Percentiles rank a stretch among this genome's conserved stretches.
phyloP scores from a whole-genome alignment of 2,888 invertebrate species.

The Lepidocyrtinus sp. region DNA sequence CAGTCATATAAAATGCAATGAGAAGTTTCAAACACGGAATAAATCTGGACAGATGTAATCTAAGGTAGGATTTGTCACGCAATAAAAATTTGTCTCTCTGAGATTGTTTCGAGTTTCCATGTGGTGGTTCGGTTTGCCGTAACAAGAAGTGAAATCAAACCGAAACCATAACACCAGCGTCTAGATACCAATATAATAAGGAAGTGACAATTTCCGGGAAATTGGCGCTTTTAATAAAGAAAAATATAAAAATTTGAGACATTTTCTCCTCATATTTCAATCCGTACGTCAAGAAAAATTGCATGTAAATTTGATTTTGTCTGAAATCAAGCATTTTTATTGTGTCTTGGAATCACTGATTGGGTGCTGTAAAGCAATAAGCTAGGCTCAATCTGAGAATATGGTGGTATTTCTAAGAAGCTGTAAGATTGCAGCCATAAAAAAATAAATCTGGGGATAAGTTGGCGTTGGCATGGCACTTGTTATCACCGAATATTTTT shows the following conservation, averaged over 20 bases:
- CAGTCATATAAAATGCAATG: no score
- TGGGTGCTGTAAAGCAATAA: neutral
- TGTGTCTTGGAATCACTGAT: neutral
- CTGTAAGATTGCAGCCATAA: neutral
- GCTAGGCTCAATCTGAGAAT: neutral
- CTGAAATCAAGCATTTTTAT: neutral
- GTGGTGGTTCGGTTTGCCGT: neutral
- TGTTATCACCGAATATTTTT: no score
- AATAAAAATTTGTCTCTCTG: neutral
- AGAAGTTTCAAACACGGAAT: no score
- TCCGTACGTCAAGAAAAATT: neutral
- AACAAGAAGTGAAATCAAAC: neutral
- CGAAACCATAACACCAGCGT: neutral
- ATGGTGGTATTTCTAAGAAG: neutral
- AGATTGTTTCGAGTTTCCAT: slow-evolving; percentile 7
- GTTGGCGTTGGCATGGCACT: no score
- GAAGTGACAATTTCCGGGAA: neutral
- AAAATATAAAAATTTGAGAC: neutral
- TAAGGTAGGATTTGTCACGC: slow-evolving; percentile 10
- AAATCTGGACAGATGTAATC: no score
- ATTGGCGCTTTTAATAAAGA: slow-evolving; percentile 4
- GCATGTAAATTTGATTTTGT: neutral
- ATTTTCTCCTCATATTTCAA: neutral
- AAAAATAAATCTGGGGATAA: neutral
- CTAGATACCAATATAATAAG: neutral